These are phyloP conservation scores for Drosophila imparisetae DNA, from an alignment of 2,888 invertebrate species.

Conservation along the genomic window DNA sequence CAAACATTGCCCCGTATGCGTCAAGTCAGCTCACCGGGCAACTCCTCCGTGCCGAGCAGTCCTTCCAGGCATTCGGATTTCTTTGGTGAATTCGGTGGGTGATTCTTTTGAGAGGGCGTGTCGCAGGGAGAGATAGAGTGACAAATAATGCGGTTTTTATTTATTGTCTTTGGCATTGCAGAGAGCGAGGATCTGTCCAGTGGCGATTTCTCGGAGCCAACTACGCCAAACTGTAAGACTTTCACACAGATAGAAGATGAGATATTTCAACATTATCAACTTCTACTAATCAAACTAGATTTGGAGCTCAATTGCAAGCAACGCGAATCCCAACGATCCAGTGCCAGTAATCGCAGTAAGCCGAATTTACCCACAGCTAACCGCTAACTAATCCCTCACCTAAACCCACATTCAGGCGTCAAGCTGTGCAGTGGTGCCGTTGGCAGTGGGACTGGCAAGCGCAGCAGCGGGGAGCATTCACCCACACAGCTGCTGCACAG, in stretches of 20 bases:
- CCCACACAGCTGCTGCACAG: conserved; percentile 72
- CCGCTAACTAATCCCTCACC: neutral
- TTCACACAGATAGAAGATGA: conserved; percentile 86
- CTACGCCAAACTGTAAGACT: conserved; percentile 82
- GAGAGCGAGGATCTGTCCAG: conserved; percentile 85
- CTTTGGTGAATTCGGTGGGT: conserved; percentile 88
- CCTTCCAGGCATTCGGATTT: conserved; percentile 88
- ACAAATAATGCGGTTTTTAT: neutral
- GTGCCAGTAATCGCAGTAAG: conserved; percentile 72
- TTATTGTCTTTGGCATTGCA: conserved; percentile 44
- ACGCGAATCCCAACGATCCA: conserved; percentile 85
- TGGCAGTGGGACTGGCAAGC: conserved; percentile 64
- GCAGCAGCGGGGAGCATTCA: conserved; percentile 78
- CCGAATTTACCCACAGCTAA: conserved; percentile 14
- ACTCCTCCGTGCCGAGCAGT: conserved; percentile 88
- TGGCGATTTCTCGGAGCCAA: conserved; percentile 85
- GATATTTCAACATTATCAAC: conserved; percentile 89
- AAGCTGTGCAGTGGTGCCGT: conserved; percentile 45
- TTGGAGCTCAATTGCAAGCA: conserved; percentile 91
- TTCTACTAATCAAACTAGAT: conserved; percentile 90
- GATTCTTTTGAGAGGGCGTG: neutral
- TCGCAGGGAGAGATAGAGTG: neutral
- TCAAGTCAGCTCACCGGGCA: conserved; percentile 86
- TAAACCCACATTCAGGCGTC: conserved; percentile 30
- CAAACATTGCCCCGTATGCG: conserved; percentile 86